Conservation (phyloP, 2,797 vertebrate species). For the Coracias cyanogaster region DNA sequence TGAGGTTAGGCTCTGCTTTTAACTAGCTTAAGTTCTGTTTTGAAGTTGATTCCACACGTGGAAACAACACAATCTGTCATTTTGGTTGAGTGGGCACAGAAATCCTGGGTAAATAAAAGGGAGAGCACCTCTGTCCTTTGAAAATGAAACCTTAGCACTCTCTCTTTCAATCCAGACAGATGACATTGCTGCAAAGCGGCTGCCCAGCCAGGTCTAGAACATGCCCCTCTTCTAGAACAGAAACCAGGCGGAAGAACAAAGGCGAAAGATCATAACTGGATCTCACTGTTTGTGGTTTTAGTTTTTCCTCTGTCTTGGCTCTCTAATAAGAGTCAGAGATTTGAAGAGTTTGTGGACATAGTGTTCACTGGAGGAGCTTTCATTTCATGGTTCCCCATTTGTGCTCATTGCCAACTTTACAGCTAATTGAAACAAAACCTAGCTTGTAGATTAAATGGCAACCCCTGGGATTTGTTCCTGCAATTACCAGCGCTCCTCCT, state of each 20-base stretch:
- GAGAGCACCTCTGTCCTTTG: not conserved
- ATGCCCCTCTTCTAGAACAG: not conserved
- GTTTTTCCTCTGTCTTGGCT: constrained; percentile 25
- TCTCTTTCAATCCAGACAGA: not conserved
- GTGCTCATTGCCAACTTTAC: constrained; percentile 57
- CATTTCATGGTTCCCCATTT: constrained; percentile 51
- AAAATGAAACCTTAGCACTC: not conserved
- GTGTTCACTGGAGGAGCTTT: constrained; percentile 44
- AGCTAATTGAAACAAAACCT: constrained; percentile 67
- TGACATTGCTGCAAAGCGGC: not conserved
- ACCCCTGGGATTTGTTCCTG: constrained; percentile 57
- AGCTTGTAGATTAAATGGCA: constrained; percentile 66
- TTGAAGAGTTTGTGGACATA: constrained; percentile 28
- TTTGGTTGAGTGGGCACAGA: not conserved
- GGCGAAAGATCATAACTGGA: constrained; percentile 33
- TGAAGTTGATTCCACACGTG: not conserved
- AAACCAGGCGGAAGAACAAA: constrained; percentile 40
- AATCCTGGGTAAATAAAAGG: not conserved
- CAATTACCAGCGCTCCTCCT: constrained; percentile 49
- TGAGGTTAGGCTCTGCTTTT: not conserved
- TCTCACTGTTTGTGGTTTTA: constrained; percentile 44
- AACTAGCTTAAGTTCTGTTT: not conserved
- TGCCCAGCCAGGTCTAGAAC: not conserved
- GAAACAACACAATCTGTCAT: not conserved
- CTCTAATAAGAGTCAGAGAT: constrained; percentile 21